Evolutionary conservation across 1,140 invertebrate species (phyloP), one percentile per base, ranked within the genome.

Genomic region (Drosophila virilis): DNA sequence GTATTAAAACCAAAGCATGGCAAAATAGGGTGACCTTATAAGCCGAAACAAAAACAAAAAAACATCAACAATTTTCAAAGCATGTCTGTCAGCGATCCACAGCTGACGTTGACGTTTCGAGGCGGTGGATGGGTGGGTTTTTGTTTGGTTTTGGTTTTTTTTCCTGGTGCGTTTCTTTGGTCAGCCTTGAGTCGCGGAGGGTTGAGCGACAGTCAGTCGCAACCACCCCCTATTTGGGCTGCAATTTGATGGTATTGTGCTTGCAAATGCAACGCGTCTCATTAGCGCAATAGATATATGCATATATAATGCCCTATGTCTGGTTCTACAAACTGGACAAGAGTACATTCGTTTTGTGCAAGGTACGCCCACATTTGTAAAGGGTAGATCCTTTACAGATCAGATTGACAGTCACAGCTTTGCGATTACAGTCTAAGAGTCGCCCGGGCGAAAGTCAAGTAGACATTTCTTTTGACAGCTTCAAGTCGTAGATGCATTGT

Each of bases 231-330:
- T 59, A 46, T 57, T 45, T 45, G 52, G 54, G 12, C 13, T 48
- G 43, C 38, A 62, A 38, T 50, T 55, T 33, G 37, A 61, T 38
- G 12, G 60, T 28, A 64, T 54, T 52, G 57, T 55, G 32, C 15
- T 37, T 15, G 15, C 46, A n/a, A 12, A 35, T 22, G 45, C 40
- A 45, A 9, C 17, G 42, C 75, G 71, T 52, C 83, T 88, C 83
- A 86, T 86, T 86, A 86, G 83, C 64, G 75, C 84, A 86, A 86
- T 81, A 77, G 67, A 48, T 59, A 67, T 74, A 78, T 88, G 82
- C 83, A 82, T 75, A 88, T 81, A 81, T 60, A 73, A 62, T 52
- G 57, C 48, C 75, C 71, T 43, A 40, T 52, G 37, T 8, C 50
- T 54, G 22, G 10, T 28, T 40, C 38, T 10, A 12, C 38, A 12